Base-by-base conservation (phyloP, 2,113 vertebrate genomes). In the Charadrius vociferus region DNA sequence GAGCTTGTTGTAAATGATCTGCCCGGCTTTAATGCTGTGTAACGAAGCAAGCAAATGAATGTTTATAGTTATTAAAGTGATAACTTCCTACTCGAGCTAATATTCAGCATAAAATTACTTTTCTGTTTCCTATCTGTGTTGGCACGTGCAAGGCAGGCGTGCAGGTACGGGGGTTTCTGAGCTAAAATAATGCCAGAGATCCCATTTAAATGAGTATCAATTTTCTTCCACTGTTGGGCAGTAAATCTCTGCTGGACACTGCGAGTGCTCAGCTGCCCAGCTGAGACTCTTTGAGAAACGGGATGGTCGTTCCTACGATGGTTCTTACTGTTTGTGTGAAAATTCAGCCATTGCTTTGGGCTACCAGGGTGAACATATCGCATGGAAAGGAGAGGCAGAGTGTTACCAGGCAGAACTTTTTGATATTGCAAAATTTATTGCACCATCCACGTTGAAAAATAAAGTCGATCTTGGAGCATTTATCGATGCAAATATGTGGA, bases 1-100 rank as follows among this genome's bases (percentile, higher is more conserved):
- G 18, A 85, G 86, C 83, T 39, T 3, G 3, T 43, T 70, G 86
- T 61, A n/a, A 91, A 91, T 61, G 95, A 73, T 95, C 43, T 96
- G 95, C 89, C 94, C 91, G 5, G 74, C 89, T 49, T 79, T 97
- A 98, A 97, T 96, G 89, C 82, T 92, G 96, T 29, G 52, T 96
- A 98, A 97, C 58, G 95, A 96, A 94, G 95, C 96, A 91, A 49
- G 94, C 6, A 97, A 97, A 97, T 97, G 91, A 95, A 95, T 96
- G 95, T 96, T 97, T 95, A 94, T 96, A 74, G 94, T 86, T 97
- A 92, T 96, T 95, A 88, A 74, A 96, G 93, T 93, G 95, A 96
- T 94, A 36, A 78, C 94, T 97, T 94, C 92, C 89, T 82, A 11
- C 59, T 90, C 7, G 2, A 67, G 84, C 86, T 97, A 9, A 83